phyloP scores from a whole-genome alignment of 2,797 vertebrate species.

The Rhabdophis nuchalis region DNA sequence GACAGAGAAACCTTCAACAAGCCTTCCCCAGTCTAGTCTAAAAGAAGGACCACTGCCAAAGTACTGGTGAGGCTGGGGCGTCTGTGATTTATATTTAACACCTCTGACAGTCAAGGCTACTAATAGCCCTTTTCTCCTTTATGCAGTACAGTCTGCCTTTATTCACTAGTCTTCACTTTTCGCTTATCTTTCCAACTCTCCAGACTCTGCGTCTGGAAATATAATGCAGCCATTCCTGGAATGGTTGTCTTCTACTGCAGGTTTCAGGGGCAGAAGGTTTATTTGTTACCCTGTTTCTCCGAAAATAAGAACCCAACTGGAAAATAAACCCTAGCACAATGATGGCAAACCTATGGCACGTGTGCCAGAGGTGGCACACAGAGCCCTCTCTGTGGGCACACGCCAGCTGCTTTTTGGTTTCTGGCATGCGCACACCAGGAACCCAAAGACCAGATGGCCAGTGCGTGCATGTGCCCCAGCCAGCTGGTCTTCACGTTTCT shows the following conservation, averaged over 20 bases:
- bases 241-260: not conserved
- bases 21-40: not conserved
- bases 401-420: too few species aligned
- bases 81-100: not conserved
- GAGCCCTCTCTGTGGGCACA: too few species aligned
- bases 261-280: not conserved
- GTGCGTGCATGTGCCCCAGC: too few species aligned
- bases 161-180: not conserved
- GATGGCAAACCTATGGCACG: too few species aligned
- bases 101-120: not conserved
- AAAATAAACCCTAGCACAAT: too few species aligned
- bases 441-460: too few species aligned
- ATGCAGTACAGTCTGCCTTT: not conserved
- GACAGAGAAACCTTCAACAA: not conserved
- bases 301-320: too few species aligned
- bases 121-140: not conserved
- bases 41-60: not conserved
- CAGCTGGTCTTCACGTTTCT: too few species aligned
- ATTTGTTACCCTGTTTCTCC: not conserved
- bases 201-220: not conserved
- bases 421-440: too few species aligned
- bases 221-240: not conserved
- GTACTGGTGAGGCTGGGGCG: not conserved
- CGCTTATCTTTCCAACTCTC: not conserved
- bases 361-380: too few species aligned